Conservation (phyloP, 2,797 vertebrate species). For the Eospalax fontanierii region DNA sequence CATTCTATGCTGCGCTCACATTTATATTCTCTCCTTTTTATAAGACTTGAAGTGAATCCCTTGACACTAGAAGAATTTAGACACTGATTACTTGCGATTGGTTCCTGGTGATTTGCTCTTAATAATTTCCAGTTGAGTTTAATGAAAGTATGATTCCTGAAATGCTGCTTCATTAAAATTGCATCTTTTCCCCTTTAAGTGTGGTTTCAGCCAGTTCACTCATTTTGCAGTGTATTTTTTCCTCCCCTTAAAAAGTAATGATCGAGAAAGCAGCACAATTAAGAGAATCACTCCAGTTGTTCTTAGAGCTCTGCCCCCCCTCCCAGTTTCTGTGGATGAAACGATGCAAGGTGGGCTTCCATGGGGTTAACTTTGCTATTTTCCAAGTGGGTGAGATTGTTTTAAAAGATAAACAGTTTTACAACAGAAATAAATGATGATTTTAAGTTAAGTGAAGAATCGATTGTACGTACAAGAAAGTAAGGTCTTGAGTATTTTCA, state of each 20-base stretch:
- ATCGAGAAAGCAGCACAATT: conserved; percentile 86
- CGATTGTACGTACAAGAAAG: conserved; percentile 62
- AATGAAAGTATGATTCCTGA: conserved; percentile 85
- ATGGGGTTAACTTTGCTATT: conserved; percentile 72
- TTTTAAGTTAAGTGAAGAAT: conserved; percentile 44
- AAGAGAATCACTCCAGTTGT: conserved; percentile 80
- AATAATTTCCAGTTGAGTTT: conserved; percentile 86
- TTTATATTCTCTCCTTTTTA: conserved; percentile 82
- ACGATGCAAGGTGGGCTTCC: conserved; percentile 68
- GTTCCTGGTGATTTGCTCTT: conserved; percentile 86
- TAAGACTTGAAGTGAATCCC: conserved; percentile 83
- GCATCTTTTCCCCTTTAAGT: conserved; percentile 77
- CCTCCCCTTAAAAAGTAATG: conserved; percentile 77
- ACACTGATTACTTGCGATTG: conserved; percentile 84
- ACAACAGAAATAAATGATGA: conserved; percentile 54
- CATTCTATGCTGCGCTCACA: conserved; percentile 68
- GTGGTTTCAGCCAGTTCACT: conserved; percentile 83
- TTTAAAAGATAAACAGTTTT: conserved; percentile 73
- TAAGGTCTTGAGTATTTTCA: conserved; percentile 76
- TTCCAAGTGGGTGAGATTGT: conserved; percentile 76
- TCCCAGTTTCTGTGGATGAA: conserved; percentile 76
- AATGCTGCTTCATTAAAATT: conserved; percentile 87
- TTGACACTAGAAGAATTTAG: conserved; percentile 83
- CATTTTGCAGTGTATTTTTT: conserved; percentile 82
- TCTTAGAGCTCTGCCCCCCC: conserved; percentile 68